Evolutionary conservation across 2,888 invertebrate species (phyloP).

Genomic region (Salpingus planirostris): DNA sequence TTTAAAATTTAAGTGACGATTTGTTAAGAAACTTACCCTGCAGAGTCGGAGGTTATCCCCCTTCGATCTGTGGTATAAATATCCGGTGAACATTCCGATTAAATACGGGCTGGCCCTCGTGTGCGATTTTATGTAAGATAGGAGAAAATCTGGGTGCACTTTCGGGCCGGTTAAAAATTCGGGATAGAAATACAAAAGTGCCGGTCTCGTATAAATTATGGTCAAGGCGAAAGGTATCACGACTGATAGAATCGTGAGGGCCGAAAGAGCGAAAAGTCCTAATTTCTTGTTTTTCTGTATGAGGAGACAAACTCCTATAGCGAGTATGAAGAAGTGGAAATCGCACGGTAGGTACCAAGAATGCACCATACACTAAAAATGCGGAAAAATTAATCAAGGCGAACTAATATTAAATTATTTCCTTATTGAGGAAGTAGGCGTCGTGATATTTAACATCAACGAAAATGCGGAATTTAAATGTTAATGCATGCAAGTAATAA

Average conservation of each 20-base stretch:
- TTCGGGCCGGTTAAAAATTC: constrained; percentile 48
- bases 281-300: constrained; percentile 39
- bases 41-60: constrained; percentile 28
- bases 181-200: constrained; percentile 49
- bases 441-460: no score
- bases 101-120: constrained; percentile 51
- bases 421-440: no score
- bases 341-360: constrained; percentile 66
- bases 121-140: constrained; percentile 53
- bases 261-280: constrained; percentile 37
- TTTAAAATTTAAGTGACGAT: constrained; percentile 1
- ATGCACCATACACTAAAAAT: constrained; percentile 54
- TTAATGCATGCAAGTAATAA: no score
- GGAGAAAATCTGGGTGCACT: constrained; percentile 44
- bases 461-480: no score
- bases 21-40: constrained; percentile 24
- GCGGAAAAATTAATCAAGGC: neutral
- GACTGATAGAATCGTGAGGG: constrained; percentile 40
- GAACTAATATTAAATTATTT: no score
- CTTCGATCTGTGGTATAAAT: constrained; percentile 37
- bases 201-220: constrained; percentile 43
- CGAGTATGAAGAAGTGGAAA: constrained; percentile 57
- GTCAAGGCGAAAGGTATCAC: constrained; percentile 47
- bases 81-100: constrained; percentile 50
- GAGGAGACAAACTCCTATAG: constrained; percentile 43